Evolutionary conservation across 2,888 invertebrate genomes (phyloP), one percentile per base, ranked within the genome.

Genomic region (Philopedon plagiatum): DNA sequence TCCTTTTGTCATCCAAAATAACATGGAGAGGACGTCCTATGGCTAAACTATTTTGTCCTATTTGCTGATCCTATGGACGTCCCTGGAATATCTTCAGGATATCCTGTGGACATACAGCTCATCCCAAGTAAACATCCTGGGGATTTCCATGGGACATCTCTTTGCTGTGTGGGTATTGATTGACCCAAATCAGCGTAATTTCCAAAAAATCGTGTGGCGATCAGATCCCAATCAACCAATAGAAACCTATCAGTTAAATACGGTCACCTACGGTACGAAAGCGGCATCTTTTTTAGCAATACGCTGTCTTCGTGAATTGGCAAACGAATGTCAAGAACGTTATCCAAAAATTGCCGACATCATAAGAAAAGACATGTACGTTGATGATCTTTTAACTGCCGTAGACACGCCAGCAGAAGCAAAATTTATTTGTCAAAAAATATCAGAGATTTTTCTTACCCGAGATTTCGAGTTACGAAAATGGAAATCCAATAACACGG

Each of bases 351-450:
- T 70, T n/a, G 60, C 73, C 5, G n/a, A 58, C 15, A 62, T 69
- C 4, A 76, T 76, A 18, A 8, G 26, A 21, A 57, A 75, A 21
- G 71, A 75, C 34, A 74, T 77, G 56, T 77, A 77, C 37, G 69
- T 77, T 4, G 76, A 77, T 15, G 73, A 77, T 58, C 13, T 77
- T 4, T 49, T 77, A 2, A 71, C 68, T 5, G 57, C 67, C 8
- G 29, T 39, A 9, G 67, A 75, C 37, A 23, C 62, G 4, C 13
- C 37, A 41, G 46, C 73, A 41, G 51, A 66, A 18, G 74, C 69
- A 2, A 18, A 19, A 5, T 26, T 49, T 8, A 13, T 76, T 34
- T 34, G 37, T 18, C 23, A 68, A 11, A 56, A 57, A 7, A 44
- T 76, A 4, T 13, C 66, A 5, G 13, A 61, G 32, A 39, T 62